Evolutionary conservation across 2,797 vertebrate genomes (phyloP).

Genomic region (Clarias fuscus): DNA sequence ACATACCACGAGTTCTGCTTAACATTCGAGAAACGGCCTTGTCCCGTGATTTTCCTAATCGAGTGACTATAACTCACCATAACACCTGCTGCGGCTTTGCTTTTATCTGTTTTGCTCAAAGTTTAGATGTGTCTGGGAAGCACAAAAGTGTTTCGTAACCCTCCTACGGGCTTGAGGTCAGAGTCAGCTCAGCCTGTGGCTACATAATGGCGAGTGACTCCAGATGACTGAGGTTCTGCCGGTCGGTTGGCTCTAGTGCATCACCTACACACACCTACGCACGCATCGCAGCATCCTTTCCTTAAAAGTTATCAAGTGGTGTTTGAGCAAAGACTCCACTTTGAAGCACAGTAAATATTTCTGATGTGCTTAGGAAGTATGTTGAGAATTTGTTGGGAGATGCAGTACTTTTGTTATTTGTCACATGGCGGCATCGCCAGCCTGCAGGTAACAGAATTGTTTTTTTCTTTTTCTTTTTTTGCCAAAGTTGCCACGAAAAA

Average conservation of each 20-base stretch:
- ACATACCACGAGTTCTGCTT: slow-evolving; percentile 46
- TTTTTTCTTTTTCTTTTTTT: too few relatives aligned
- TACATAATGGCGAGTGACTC: slow-evolving; percentile 63
- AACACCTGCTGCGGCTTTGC: slow-evolving; percentile 27
- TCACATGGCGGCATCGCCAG: background rate
- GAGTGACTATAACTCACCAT: slow-evolving; percentile 51
- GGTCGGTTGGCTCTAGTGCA: slow-evolving; percentile 56
- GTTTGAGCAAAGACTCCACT: background rate
- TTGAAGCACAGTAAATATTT: background rate
- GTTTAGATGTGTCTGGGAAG: slow-evolving; percentile 15
- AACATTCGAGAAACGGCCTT: slow-evolving; percentile 33
- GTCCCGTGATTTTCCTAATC: slow-evolving; percentile 58
- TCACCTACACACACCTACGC: slow-evolving; percentile 51
- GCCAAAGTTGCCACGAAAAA: too few relatives aligned
- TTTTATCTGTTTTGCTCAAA: slow-evolving; percentile 56
- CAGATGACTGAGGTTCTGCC: slow-evolving; percentile 49
- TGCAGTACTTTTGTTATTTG: background rate
- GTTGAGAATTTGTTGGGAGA: background rate
- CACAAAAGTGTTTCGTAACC: slow-evolving; percentile 57
- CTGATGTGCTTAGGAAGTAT: background rate
- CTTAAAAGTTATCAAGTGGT: background rate
- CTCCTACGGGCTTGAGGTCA: slow-evolving; percentile 60
- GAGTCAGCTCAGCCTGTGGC: slow-evolving; percentile 59
- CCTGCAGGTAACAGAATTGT: background rate
- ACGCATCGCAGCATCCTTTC: background rate